Evolutionary conservation across 2,113 vertebrate genomes (phyloP), one percentile per base, ranked within the genome.

Genomic region (Otis tarda): DNA sequence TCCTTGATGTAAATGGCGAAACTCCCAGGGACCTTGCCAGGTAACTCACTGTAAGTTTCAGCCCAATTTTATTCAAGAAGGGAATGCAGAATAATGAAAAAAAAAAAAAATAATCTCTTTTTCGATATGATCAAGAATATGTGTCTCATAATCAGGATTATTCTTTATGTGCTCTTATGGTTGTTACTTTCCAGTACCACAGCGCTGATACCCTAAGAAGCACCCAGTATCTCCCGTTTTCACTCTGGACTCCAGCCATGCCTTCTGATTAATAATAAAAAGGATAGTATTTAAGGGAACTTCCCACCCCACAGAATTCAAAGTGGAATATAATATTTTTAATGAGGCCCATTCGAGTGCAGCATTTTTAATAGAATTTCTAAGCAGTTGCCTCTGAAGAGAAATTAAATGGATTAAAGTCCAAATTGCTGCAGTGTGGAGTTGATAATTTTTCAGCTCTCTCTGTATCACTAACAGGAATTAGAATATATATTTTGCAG

Each of bases 321-420:
- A 52, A 85, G 52, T 76, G 35, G 56, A 71, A 53, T 70, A 67
- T 87, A 10, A 13, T 87, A 37, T 83, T 86, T 86, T 92, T 89
- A 83, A 83, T 77, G 19, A 91, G 21, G 15, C 5, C 35, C 12
- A 53, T 90, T 90, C 0, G 0, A 84, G 70, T 69, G 53, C 78
- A 87, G 41, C 31, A 55, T 10, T 93, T 96, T 45, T 67, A 94
- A 64, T 70, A 61, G 63, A 87, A 87, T 94, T 94, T 94, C 78
- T 87, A 67, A 83, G 35, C 37, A 71, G 63, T 45, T 89, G 39
- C 60, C 52, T 92, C 94, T 94, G 91, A 92, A 91, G 84, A 75
- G 80, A 68, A 92, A 75, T 93, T 79, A 87, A 90, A 82, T 87
- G 39, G 39, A 93, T 84, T 78, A 35, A 86, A 84, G 57, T 89